A percentile compares a stretch with the other conserved stretches of the same genome.
Conservation (phyloP, 1,140 invertebrate genomes). For the Aphelinus atriplicis region DNA sequence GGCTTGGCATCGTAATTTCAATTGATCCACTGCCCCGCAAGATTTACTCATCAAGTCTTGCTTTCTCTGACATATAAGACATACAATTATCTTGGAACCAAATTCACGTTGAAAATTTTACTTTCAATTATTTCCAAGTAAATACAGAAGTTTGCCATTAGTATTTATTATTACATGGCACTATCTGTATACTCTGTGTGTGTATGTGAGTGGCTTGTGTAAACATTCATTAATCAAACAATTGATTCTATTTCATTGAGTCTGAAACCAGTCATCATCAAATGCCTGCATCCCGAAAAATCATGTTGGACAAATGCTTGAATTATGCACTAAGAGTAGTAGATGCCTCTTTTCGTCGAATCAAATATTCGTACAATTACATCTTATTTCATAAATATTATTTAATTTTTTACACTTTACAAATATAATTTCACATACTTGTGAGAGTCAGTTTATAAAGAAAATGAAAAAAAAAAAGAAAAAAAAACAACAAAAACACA, state of each 20-base stretch:
- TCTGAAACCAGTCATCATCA: conserved; percentile 14
- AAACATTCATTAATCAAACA: background rate
- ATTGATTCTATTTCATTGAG: background rate
- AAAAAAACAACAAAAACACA: conserved; percentile 55
- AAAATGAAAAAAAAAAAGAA: no score
- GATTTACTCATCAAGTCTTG: conserved; percentile 35
- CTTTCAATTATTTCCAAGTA: conserved; percentile 24
- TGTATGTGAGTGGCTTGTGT: conserved; percentile 31
- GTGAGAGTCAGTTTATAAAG: conserved; percentile 6
- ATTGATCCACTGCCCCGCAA: conserved; percentile 9
- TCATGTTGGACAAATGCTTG: conserved; percentile 26
- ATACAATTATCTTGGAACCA: conserved; percentile 15
- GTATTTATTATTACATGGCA: conserved; percentile 40
- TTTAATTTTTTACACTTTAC: conserved; percentile 62
- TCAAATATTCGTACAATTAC: conserved; percentile 35
- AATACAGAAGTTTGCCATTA: conserved; percentile 22
- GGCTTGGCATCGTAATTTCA: conserved; percentile 5
- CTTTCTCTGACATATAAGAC: conserved; percentile 31
- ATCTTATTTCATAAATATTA: conserved; percentile 25
- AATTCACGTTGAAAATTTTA: conserved; percentile 12
- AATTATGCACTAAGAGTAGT: conserved; percentile 18
- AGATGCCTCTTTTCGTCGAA: conserved; percentile 24
- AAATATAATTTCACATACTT: conserved; percentile 60
- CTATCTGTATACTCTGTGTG: conserved; percentile 23
- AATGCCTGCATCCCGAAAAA: conserved; percentile 35